Percentiles rank a stretch among this genome's conserved stretches.
Conservation (phyloP, 2,113 vertebrate genomes). For the Terrapene triunguis region DNA sequence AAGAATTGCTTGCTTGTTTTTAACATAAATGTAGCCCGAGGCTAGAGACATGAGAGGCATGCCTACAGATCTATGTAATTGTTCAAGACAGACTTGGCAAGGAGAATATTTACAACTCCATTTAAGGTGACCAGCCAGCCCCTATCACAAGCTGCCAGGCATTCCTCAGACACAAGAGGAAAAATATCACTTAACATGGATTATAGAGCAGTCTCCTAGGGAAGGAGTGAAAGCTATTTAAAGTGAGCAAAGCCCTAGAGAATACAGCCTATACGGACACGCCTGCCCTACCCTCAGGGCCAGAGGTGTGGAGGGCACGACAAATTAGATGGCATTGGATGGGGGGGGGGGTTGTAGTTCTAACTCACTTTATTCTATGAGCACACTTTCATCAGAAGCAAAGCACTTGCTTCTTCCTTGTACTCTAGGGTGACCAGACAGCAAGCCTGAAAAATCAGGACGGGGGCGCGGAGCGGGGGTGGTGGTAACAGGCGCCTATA, state of each 20-base stretch:
- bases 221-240: neutral
- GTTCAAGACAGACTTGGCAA: neutral
- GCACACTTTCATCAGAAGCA: neutral
- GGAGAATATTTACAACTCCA: neutral
- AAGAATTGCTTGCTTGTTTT: neutral
- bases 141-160: neutral
- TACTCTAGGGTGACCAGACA: neutral
- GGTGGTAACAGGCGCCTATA: no score
- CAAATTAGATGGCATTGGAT: neutral
- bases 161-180: neutral
- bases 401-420: neutral
- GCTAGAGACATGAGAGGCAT: neutral
- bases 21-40: neutral
- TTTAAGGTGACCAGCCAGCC: neutral
- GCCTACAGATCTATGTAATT: neutral
- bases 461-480: no score
- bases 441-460: no score
- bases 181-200: neutral
- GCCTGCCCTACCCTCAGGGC: neutral
- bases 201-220: accelerated
- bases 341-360: neutral
- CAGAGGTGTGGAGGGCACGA: neutral
- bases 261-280: neutral
- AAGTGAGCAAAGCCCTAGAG: constrained; percentile 20
- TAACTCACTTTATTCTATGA: neutral